Conservation (phyloP, 2,888 invertebrate genomes). For the Chymomyza fuscimana region DNA sequence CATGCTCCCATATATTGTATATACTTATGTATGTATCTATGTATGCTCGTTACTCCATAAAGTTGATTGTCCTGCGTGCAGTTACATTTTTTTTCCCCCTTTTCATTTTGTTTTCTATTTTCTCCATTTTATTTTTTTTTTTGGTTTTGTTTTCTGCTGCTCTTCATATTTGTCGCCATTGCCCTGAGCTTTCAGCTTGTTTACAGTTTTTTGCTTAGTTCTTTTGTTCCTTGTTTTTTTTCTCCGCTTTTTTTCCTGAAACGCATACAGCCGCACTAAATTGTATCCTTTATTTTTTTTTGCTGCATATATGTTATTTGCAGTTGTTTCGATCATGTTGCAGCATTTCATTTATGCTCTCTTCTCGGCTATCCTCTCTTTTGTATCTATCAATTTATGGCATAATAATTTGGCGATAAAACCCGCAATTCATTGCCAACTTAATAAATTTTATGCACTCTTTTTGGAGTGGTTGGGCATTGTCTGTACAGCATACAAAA, state of each 20-base stretch:
- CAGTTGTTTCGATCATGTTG: slow-evolving; percentile 24
- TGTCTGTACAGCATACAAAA: background rate
- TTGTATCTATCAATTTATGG: background rate
- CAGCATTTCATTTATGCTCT: slow-evolving; percentile 16
- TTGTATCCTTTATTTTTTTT: slow-evolving; percentile 5
- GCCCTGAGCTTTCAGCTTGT: slow-evolving; percentile 13
- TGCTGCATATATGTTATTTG: slow-evolving; percentile 7
- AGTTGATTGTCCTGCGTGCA: slow-evolving; percentile 49
- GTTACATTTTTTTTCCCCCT: slow-evolving; percentile 1
- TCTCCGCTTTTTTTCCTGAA: background rate
- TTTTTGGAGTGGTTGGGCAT: background rate
- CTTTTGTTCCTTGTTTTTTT: slow-evolving; percentile 5
- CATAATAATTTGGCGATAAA: background rate
- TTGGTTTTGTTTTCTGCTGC: background rate
- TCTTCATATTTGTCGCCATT: slow-evolving; percentile 29
- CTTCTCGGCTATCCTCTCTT: too few relatives aligned
- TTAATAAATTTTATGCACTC: background rate
- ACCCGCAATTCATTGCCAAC: background rate
- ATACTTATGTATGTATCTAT: slow-evolving; percentile 3
- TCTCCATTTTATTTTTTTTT: background rate
- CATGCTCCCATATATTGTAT: background rate
- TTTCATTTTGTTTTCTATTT: slow-evolving; percentile 21
- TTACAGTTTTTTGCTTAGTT: background rate
- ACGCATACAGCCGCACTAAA: background rate
- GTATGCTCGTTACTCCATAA: slow-evolving; percentile 11